Evolutionary conservation across 2,888 invertebrate species (phyloP), one percentile per base, ranked within the genome.

Genomic region (Phengaris arion): DNA sequence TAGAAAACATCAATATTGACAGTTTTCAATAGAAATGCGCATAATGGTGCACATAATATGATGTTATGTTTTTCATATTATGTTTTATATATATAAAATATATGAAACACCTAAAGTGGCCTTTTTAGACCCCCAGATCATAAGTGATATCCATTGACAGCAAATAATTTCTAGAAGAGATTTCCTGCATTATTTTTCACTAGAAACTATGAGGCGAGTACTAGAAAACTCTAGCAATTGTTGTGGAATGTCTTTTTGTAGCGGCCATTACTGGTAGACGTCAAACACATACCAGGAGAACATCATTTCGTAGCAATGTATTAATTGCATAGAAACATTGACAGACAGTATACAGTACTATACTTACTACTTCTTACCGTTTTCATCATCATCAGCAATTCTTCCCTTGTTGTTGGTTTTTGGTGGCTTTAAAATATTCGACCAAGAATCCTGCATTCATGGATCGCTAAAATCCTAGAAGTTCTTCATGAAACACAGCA

Each of bases 261-360:
- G 12, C 12, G 35, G 64, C 35, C 35, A 64, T 64, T 64, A 45
- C 64, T 64, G 64, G 12, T 13, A 45, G 64, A 64, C 64, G 64
- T 64, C 64, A 64, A 59, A 12, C 64, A 45, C 64, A 64, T 64
- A 64, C 35, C 64, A 6, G 64, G 64, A 7, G 35, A 64, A 64
- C 57, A 45, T 64, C 35, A 45, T 64, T 64, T 64, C 64, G 13
- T 12, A 64, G 64, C 64, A 35, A 64, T 64, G 64, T 64, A 64
- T 64, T 64, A 64, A 64, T 64, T 64, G 64, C 64, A 13, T 64
- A 64, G 64, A 12, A 64, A 64, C 64, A 64, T 64, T 64, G 64
- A 45, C 22, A 59, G 59, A 59, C 9, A 15, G 15, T 52, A 10
- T n/a, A n/a, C 55, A 10, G 59, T 48, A 10, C n/a, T n/a, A n/a